A percentile compares a stretch with the other conserved stretches of the same genome.
Evolutionary conservation across 2,113 vertebrate genomes (phyloP).

Genomic region (Elephas maximus): DNA sequence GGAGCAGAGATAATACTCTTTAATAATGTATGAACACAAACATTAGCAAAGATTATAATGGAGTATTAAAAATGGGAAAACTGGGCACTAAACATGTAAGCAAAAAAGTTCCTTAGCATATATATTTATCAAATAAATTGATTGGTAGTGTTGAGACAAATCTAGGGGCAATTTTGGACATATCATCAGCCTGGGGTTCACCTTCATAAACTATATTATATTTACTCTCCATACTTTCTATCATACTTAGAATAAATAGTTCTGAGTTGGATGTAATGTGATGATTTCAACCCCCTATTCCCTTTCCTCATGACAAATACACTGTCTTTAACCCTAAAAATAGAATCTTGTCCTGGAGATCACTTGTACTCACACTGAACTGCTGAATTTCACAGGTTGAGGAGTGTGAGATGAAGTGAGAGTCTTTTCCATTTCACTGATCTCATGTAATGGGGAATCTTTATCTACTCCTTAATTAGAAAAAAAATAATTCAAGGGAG

Average conservation of each 20-base stretch:
- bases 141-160: neutral
- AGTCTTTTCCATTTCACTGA: neutral
- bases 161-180: neutral
- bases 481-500: neutral
- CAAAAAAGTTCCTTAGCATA: slow-evolving; percentile 13
- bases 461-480: neutral
- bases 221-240: slow-evolving; percentile 1
- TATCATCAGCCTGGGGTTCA: neutral
- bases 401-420: neutral
- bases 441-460: neutral
- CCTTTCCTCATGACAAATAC: neutral
- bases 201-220: neutral
- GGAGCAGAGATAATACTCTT: neutral
- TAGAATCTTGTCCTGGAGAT: neutral
- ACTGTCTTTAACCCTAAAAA: neutral
- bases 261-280: neutral
- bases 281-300: neutral
- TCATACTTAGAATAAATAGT: neutral
- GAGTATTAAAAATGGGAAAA: slow-evolving; percentile 26
- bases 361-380: neutral
- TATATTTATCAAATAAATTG: slow-evolving; percentile 25
- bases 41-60: slow-evolving; percentile 39
- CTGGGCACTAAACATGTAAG: neutral
- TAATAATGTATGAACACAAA: neutral
- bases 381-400: neutral